Evolutionary conservation across 2,888 invertebrate genomes (phyloP).

Genomic region (Acanthosepion lycidas): DNA sequence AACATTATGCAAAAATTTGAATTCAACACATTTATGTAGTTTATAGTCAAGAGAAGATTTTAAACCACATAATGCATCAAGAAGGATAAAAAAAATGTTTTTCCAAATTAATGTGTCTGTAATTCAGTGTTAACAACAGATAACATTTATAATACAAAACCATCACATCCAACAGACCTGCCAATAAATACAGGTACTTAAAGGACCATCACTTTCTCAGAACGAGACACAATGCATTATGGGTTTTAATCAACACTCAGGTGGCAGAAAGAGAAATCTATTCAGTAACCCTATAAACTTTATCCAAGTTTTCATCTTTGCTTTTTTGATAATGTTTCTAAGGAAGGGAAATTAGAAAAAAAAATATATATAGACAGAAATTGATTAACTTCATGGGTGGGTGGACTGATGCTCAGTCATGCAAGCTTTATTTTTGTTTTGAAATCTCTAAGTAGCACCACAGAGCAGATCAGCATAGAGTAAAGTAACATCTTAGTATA

Average conservation of each 20-base stretch:
- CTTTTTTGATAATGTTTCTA: not conserved
- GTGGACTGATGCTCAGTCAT: not conserved
- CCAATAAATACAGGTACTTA: not conserved
- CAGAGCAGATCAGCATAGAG: not conserved
- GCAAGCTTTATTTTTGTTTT: not conserved
- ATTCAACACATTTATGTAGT: too few relatives aligned
- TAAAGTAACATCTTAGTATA: not conserved
- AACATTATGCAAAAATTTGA: too few relatives aligned
- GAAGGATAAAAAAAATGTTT: too few relatives aligned
- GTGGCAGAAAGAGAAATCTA: not conserved
- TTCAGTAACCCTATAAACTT: not conserved
- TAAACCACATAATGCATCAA: too few relatives aligned
- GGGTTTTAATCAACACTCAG: not conserved
- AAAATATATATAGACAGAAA: not conserved
- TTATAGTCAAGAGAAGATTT: too few relatives aligned
- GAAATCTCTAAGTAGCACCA: slow-evolving; percentile 2
- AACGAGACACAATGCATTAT: not conserved
- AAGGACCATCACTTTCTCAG: not conserved
- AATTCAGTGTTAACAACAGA: too few relatives aligned
- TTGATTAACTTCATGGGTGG: slow-evolving; percentile 21
- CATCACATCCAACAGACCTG: not conserved
- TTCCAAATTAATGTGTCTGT: too few relatives aligned
- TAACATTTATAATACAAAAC: not conserved
- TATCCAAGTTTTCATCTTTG: not conserved
- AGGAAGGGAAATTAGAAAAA: not conserved